Conservation (phyloP, 2,888 invertebrate genomes). For the Thecocarcelia acutangulata region DNA sequence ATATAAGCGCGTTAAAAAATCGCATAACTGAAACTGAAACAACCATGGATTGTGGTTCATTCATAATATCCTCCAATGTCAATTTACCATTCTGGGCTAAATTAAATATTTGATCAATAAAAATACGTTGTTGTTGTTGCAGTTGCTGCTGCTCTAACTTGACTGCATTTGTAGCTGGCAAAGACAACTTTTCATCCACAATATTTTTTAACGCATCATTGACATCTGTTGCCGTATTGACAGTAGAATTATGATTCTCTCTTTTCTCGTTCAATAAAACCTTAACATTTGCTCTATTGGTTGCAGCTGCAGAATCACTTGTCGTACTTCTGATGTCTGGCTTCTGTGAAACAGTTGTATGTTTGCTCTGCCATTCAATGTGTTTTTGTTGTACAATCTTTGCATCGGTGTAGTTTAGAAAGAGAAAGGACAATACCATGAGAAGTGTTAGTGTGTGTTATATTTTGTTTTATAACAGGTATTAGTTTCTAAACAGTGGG, state of each 20-base stretch:
- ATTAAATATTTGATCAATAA: slow-evolving; percentile 79
- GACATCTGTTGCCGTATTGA: slow-evolving; percentile 23
- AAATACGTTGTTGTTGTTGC: slow-evolving; percentile 74
- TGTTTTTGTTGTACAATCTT: slow-evolving; percentile 77
- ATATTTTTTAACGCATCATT: slow-evolving; percentile 45
- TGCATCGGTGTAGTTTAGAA: slow-evolving; percentile 31
- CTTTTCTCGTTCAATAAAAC: slow-evolving; percentile 16
- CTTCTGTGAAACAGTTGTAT: slow-evolving; percentile 34
- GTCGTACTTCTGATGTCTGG: slow-evolving; percentile 24
- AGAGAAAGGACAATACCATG: slow-evolving; percentile 30
- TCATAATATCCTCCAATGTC: slow-evolving; percentile 77
- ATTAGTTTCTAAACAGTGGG: neutral
- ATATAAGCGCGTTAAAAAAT: neutral
- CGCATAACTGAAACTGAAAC: slow-evolving; percentile 71
- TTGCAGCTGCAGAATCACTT: slow-evolving; percentile 32
- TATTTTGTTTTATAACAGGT: neutral
- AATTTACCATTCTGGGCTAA: slow-evolving; percentile 78
- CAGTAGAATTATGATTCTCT: slow-evolving; percentile 36
- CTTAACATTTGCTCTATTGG: slow-evolving; percentile 7
- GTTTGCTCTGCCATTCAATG: slow-evolving; percentile 74
- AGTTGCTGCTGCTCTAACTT: slow-evolving; percentile 28
- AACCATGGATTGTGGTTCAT: slow-evolving; percentile 80
- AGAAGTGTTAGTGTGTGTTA: neutral
- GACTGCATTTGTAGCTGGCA: slow-evolving; percentile 23
- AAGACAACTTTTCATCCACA: slow-evolving; percentile 11